phyloP scores from a whole-genome alignment of 2,113 vertebrate species.

The Miniopterus natalensis region DNA sequence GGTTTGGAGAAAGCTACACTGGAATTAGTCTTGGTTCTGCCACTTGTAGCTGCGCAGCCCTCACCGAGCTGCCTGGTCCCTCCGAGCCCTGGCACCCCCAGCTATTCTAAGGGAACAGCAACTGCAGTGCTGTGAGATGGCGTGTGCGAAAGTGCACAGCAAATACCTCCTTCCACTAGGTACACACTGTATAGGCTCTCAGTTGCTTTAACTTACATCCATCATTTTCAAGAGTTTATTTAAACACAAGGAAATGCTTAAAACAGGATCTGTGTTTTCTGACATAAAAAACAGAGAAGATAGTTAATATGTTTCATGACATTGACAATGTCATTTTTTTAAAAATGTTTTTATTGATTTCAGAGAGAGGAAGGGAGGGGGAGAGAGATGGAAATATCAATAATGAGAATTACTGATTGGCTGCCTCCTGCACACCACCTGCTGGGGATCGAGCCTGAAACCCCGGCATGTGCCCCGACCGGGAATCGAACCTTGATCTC shows the following conservation, averaged over 20 bases:
- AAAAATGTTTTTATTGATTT: too few relatives aligned
- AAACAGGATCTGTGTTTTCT: neutral
- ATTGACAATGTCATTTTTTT: neutral
- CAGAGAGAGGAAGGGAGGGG: too few relatives aligned
- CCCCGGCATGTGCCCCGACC: too few relatives aligned
- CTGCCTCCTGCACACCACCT: too few relatives aligned
- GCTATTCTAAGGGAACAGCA: neutral
- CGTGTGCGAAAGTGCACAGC: neutral
- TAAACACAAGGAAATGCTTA: neutral
- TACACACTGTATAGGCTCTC: neutral
- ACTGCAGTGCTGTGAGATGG: neutral
- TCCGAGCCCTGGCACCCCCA: neutral
- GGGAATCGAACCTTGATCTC: too few relatives aligned
- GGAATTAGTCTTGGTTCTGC: neutral
- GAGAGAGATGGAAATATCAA: too few relatives aligned
- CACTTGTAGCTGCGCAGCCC: neutral
- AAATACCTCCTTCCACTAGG: neutral
- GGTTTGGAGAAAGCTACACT: neutral
- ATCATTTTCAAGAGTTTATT: constrained; percentile 22
- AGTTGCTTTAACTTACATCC: neutral
- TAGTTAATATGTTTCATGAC: neutral
- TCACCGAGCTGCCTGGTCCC: neutral
- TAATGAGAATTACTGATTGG: too few relatives aligned
- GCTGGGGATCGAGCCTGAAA: too few relatives aligned
- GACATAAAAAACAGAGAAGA: neutral